Percentiles rank a stretch among this genome's conserved stretches.
These are phyloP conservation scores for Bubalus kerabau DNA, from an alignment of 2,113 vertebrate species.

Conservation along the genomic window DNA sequence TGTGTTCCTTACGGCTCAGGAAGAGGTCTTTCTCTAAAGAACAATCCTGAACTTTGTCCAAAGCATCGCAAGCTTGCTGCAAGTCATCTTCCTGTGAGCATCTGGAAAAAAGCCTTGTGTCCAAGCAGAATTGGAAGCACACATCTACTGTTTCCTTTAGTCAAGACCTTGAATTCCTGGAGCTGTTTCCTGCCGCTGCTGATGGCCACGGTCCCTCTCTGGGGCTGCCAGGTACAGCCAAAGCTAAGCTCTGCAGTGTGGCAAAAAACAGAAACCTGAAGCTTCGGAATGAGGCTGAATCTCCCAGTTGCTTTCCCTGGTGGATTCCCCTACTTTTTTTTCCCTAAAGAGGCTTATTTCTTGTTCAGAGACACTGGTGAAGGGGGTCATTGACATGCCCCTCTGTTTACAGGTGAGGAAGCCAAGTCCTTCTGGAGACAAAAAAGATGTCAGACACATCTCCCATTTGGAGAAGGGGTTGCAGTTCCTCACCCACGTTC, in stretches of 20 bases:
- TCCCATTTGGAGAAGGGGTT: background rate
- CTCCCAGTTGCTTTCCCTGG: background rate
- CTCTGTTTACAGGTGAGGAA: background rate
- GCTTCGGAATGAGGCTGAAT: background rate
- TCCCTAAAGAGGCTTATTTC: background rate
- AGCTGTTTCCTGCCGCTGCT: conserved; percentile 9
- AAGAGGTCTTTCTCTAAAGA: conserved; percentile 1
- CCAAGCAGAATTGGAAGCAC: conserved; percentile 56
- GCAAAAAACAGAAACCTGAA: background rate
- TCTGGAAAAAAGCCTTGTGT: conserved; percentile 54
- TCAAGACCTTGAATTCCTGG: conserved; percentile 61
- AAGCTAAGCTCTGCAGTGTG: background rate
- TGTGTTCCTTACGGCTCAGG: background rate
- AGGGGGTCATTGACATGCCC: background rate
- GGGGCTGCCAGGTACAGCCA: background rate
- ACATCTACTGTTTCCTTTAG: conserved; percentile 66
- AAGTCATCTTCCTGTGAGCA: conserved; percentile 68
- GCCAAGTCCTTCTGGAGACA: background rate
- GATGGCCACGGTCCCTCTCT: conserved; percentile 21
- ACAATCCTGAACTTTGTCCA: conserved; percentile 62
- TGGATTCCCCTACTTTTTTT: background rate
- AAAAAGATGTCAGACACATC: background rate
- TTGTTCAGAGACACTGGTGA: background rate
- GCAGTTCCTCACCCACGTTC: background rate
- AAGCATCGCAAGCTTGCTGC: conserved; percentile 61